Conservation (phyloP, 2,888 invertebrate genomes). For the Spisula solida region DNA sequence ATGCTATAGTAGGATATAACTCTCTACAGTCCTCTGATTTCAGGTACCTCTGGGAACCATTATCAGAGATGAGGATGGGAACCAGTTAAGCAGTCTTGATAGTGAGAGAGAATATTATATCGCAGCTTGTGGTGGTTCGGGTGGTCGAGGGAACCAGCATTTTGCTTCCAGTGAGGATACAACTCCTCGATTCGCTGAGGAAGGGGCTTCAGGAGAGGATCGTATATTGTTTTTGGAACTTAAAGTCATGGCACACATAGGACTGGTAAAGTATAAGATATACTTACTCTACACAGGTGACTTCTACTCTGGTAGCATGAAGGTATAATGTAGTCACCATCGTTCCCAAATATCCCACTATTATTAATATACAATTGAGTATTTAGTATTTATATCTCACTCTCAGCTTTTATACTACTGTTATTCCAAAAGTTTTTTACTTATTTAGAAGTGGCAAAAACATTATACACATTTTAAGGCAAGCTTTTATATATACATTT, state of each 20-base stretch:
- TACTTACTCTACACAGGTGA: no score
- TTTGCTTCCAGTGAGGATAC: constrained; percentile 94
- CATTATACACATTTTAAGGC: no score
- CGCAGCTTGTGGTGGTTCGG: constrained; percentile 97
- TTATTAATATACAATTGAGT: no score
- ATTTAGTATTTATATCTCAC: no score
- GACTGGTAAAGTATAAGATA: constrained; percentile 87
- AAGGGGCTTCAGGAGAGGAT: constrained; percentile 95
- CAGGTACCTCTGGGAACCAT: constrained; percentile 95
- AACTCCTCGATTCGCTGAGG: constrained; percentile 95
- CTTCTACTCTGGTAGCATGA: no score
- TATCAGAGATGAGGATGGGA: constrained; percentile 89
- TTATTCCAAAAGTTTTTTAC: no score
- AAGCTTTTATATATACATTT: no score
- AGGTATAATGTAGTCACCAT: no score
- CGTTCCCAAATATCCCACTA: no score
- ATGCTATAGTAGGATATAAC: no score
- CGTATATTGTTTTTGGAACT: constrained; percentile 91
- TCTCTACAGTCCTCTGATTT: constrained; percentile 48
- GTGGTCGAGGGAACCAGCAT: constrained; percentile 97
- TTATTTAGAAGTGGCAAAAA: no score
- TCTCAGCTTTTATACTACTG: no score
- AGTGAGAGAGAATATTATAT: constrained; percentile 93
- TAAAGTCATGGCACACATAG: constrained; percentile 97
- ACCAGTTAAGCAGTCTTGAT: constrained; percentile 91